Percentiles rank a stretch among this genome's conserved stretches.
These are phyloP conservation scores for Chymomyza amoena DNA, from an alignment of 2,888 invertebrate genomes.

Conservation along the genomic window DNA sequence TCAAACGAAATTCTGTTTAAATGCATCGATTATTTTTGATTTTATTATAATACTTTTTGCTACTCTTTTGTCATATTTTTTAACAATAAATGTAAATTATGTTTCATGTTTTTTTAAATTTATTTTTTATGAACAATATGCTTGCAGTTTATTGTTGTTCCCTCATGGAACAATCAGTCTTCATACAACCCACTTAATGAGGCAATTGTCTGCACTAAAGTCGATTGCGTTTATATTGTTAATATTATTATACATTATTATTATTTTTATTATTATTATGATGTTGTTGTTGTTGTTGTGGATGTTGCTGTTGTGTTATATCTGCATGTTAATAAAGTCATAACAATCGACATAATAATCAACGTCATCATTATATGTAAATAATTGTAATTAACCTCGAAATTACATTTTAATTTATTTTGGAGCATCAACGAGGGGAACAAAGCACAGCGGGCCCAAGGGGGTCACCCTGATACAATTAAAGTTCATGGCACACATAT, in stretches of 20 bases:
- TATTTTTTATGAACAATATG: conserved; percentile 28
- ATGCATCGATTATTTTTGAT: neutral
- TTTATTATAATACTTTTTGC: neutral
- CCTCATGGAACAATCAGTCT: neutral
- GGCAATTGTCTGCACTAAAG: conserved; percentile 23
- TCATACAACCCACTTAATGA: conserved; percentile 20
- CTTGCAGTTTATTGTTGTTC: neutral
- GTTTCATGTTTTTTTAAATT: conserved; percentile 15
- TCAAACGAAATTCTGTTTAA: neutral
- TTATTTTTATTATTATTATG: conserved; percentile 11
- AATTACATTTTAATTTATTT: conserved; percentile 4
- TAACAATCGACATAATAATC: conserved; percentile 53
- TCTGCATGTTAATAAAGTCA: conserved; percentile 43
- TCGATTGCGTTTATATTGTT: conserved; percentile 16
- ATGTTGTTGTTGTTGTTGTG: conserved; percentile 6
- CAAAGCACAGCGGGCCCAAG: neutral
- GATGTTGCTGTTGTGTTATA: neutral
- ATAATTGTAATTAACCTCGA: conserved; percentile 54
- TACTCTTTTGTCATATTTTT: conserved; percentile 1
- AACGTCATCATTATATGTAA: conserved; percentile 45
- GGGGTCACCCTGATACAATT: neutral
- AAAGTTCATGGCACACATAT: neutral
- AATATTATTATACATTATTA: conserved; percentile 34
- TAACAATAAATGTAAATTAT: conserved; percentile 20
- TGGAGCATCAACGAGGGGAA: neutral